phyloP scores from a whole-genome alignment of 1,140 invertebrate species.

The Carposina sasakii region DNA sequence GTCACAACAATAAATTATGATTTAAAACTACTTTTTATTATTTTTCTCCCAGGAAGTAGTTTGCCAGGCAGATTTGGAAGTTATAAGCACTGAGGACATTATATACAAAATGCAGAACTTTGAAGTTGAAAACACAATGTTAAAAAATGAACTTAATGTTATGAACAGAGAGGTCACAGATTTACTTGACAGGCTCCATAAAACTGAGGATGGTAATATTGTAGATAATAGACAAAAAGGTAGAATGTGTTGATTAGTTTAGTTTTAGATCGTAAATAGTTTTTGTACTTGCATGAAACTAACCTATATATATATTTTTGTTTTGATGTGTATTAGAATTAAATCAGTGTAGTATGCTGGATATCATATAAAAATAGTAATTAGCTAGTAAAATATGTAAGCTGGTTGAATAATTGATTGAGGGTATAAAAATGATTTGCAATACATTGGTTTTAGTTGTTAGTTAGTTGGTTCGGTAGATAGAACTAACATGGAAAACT shows the following conservation, averaged over 20 bases:
- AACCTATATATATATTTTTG: too few relatives aligned
- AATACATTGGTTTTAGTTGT: too few relatives aligned
- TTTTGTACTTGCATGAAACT: too few relatives aligned
- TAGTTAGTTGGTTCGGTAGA: too few relatives aligned
- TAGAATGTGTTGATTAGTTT: constrained; percentile 11
- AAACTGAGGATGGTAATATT: constrained; percentile 55
- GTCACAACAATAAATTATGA: not conserved
- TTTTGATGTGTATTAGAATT: too few relatives aligned
- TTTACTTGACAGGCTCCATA: constrained; percentile 43
- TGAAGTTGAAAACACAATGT: constrained; percentile 69
- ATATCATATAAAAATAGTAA: too few relatives aligned
- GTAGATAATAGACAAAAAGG: constrained; percentile 19
- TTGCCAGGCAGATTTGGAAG: constrained; percentile 47
- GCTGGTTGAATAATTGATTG: too few relatives aligned
- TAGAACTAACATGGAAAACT: too few relatives aligned
- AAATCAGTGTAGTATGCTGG: too few relatives aligned
- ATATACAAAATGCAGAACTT: constrained; percentile 64
- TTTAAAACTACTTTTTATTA: not conserved
- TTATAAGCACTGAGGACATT: constrained; percentile 39
- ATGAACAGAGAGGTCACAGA: constrained; percentile 54
- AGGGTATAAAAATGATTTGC: too few relatives aligned
- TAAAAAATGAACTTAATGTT: constrained; percentile 70
- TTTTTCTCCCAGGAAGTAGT: constrained; percentile 40
- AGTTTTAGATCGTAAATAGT: not conserved
- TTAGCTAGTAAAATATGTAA: too few relatives aligned